Evolutionary conservation across 30 jellyfish, hydroid and myxozoan species (phyloP).

Genomic region (Hydractinia echinata): DNA sequence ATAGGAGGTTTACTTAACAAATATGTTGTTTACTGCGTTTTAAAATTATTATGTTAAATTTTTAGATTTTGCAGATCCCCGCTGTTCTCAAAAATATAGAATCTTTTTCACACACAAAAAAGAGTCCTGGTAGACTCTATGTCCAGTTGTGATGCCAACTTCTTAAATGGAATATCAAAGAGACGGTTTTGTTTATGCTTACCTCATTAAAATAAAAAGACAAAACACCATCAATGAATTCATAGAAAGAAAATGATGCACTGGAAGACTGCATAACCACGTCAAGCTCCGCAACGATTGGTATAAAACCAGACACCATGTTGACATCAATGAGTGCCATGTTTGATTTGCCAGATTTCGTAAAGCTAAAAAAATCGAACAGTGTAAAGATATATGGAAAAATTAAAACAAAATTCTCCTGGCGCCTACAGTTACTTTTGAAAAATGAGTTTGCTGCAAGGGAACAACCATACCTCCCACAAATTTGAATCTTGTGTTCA

Average conservation of each 20-base stretch:
- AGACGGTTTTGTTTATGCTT: neutral
- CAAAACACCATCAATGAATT: constrained; percentile 19
- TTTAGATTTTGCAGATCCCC: no score
- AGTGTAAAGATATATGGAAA: neutral
- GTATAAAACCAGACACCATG: constrained; percentile 78
- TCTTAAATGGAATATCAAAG: no score
- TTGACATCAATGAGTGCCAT: constrained; percentile 75
- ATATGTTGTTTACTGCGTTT: no score
- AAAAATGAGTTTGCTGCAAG: no score
- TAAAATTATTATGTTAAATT: no score
- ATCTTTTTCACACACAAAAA: no score
- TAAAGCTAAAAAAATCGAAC: constrained; percentile 1
- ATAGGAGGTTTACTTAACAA: no score
- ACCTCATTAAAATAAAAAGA: constrained; percentile 22
- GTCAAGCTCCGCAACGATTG: constrained; percentile 42
- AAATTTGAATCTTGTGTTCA: neutral
- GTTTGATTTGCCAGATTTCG: constrained; percentile 61
- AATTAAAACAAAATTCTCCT: no score
- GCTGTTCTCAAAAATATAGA: no score
- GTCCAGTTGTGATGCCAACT: no score
- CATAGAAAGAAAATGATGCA: neutral
- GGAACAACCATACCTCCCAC: neutral
- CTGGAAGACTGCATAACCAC: constrained; percentile 4
- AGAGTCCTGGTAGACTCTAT: no score
- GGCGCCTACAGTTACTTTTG: no score